Base-by-base conservation (phyloP, 2,888 invertebrate species). In the Tricholauxania praeusta region DNA sequence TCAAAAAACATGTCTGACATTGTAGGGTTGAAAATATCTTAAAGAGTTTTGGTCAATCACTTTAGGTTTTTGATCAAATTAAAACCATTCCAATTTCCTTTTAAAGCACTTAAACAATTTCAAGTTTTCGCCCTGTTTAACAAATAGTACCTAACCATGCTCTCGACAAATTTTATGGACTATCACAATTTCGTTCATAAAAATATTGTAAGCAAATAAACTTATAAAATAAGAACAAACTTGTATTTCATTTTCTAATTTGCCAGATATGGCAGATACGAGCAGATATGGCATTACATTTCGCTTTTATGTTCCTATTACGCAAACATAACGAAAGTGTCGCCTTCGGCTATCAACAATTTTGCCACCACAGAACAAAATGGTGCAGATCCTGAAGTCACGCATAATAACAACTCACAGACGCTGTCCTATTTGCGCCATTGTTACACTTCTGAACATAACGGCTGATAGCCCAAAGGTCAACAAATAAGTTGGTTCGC, bases 391-490 rank as follows among this genome's bases (percentile, higher is more conserved):
- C 10, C 39, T 60, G 60, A 17, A 14, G 60, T 32, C n/a, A 60
- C 60, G 68, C 59, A 59, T 52, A 65, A n/a, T n/a, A 32, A 57
- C 39, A 5, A 63, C 4, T 39, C 39, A 10, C 8, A n/a, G 60
- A 48, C 39, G 39, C 39, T 49, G 59, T 69, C 49, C 51, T 69
- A 69, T 69, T 49, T 60, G 49, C 60, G 48, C 60, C 60, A 59
- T 60, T 48, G 49, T 57, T 51, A 49, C 68, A 69, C 68, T 51
- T 60, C 28, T 51, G 51, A 48, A 49, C 17, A 28, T 28, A 69
- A 59, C 60, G 47, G 59, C n/a, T 69, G 68, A 60, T 69, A 14
- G 68, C 68, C 68, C 68, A 69, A 15, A 69, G 68, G 68, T 49
- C 68, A 49, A 59, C 39, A 69, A 69, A 69, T 51, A 69, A 69